Conservation (phyloP, 2,797 vertebrate species). For the Spea hammondii region DNA sequence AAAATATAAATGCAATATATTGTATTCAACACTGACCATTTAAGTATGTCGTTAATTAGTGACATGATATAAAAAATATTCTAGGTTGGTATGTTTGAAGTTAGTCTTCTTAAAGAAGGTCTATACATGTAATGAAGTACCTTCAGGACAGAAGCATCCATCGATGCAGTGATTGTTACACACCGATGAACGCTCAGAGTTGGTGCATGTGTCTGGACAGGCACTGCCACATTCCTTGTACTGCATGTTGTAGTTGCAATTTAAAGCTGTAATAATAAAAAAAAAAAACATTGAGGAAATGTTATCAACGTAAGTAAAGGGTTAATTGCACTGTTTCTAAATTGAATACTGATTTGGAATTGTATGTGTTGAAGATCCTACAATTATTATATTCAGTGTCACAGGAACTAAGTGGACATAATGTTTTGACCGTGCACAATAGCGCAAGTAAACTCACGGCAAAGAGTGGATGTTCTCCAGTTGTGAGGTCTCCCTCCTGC, state of each 20-base stretch:
- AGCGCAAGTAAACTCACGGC: constrained; percentile 31
- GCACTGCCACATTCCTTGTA: constrained; percentile 73
- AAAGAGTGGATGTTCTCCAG: constrained; percentile 41
- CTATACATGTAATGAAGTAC: constrained; percentile 56
- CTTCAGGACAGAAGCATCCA: constrained; percentile 80
- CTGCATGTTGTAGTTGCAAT: constrained; percentile 72
- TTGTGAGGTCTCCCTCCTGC: constrained; percentile 39
- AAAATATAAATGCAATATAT: not conserved
- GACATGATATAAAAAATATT: no score
- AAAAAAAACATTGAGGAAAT: not conserved
- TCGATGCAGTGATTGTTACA: constrained; percentile 77
- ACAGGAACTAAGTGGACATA: no score
- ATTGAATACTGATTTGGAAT: no score
- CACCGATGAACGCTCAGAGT: constrained; percentile 67
- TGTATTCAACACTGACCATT: not conserved
- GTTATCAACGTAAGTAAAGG: no score
- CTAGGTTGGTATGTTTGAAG: not conserved
- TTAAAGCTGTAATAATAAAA: constrained; percentile 60
- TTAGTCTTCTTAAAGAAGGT: not conserved
- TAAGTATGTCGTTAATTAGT: no score
- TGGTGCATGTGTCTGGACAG: constrained; percentile 77
- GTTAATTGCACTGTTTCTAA: no score
- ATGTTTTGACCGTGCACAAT: not conserved
- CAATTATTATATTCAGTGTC: not conserved
- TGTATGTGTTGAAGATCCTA: not conserved